Percentiles rank a stretch among this genome's conserved stretches.
These are phyloP conservation scores for Drosophila buzzatii DNA, from an alignment of 2,888 invertebrate species.

Conservation along the genomic window DNA sequence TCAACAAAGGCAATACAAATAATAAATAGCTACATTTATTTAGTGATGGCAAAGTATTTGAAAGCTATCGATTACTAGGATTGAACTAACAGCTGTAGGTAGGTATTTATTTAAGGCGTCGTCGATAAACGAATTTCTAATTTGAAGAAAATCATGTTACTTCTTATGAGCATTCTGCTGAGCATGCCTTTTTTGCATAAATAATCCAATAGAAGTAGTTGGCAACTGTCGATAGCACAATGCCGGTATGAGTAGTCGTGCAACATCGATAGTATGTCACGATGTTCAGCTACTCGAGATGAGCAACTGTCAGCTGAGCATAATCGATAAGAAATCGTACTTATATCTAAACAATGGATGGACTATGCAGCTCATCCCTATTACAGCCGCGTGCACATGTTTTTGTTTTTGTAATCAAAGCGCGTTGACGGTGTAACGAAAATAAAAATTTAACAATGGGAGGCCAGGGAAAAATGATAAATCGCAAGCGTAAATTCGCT, in stretches of 20 bases:
- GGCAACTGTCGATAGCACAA: background rate
- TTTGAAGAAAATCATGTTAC: too few species aligned
- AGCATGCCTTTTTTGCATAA: background rate
- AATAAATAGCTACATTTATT: conserved; percentile 18
- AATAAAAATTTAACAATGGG: conserved; percentile 66
- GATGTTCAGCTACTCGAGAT: background rate
- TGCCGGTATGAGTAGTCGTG: background rate
- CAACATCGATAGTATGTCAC: background rate
- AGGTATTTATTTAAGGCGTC: too few species aligned
- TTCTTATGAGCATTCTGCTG: background rate
- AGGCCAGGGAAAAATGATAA: conserved; percentile 81
- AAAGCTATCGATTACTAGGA: background rate
- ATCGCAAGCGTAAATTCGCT: conserved; percentile 82
- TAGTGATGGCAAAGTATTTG: conserved; percentile 28
- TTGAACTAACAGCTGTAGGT: background rate
- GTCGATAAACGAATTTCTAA: background rate
- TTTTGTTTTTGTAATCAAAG: conserved; percentile 43
- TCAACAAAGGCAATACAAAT: conserved; percentile 49
- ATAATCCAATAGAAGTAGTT: background rate
- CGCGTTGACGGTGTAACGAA: background rate
- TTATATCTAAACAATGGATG: background rate
- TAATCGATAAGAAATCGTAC: background rate
- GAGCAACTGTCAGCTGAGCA: background rate
- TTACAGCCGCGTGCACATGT: conserved; percentile 47
- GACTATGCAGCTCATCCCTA: conserved; percentile 22